Base-by-base conservation (phyloP, 2,113 vertebrate genomes). In the Dipodomys ordii region DNA sequence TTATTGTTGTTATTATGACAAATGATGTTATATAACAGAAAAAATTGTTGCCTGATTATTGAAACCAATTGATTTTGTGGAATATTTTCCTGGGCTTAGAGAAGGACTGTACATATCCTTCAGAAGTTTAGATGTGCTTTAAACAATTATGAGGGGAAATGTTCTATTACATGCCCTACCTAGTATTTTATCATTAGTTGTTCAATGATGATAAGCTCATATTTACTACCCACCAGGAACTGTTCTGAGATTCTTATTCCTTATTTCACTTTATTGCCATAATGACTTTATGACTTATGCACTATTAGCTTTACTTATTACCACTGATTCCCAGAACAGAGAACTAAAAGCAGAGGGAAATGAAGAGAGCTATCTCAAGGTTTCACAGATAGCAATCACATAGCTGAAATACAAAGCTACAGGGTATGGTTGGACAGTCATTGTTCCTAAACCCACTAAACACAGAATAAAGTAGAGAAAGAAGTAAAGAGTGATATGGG, bases 11-110 rank as follows among this genome's bases (percentile, higher is more conserved):
- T 53, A 13, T 39, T 39, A 39, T 39, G 39, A 39, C 68, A 94
- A 86, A 90, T 68, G 88, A 76, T 35, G 77, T 94, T 97, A 96
- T 72, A 77, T 93, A 93, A 97, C 7, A 79, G 79, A 71, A 93
- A 92, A 49, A 39, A 39, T 39, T 39, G 39, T 39, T 39, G 39
- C 39, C 7, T 68, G 30, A 86, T 35, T 53, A 83, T 44, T 22
- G 23, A 83, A 95, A 79, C 25, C 44, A 57, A 44, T n/a, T 86
- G 78, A 44, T 80, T 83, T 57, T 80, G 35, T 19, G 5, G 22
- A 89, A 53, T 79, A 89, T 27, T 53, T 39, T 93, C 35, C 22
- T 72, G 8, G 68, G 3, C 11, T 77, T 77, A 67, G 16, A 62
- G 22, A 92, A 82, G 25, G 65, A 20, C 60, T 28, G 87, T 88